Base-by-base conservation (phyloP, 2,113 vertebrate genomes). In the Phylloscopus trochilus region DNA sequence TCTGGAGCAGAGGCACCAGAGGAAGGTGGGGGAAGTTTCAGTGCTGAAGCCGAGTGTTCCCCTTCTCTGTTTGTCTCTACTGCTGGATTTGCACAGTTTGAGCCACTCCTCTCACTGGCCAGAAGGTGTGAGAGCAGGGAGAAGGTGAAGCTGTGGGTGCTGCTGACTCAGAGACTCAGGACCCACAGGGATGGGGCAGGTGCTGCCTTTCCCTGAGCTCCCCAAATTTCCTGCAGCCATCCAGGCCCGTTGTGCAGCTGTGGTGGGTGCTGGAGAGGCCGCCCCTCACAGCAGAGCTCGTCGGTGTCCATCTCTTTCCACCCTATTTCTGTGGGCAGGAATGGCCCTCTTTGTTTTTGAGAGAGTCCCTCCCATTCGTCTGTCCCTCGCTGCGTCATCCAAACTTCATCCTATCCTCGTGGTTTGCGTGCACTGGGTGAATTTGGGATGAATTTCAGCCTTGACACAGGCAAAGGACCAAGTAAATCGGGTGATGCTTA, bases 211-310 rank as follows among this genome's bases (percentile, higher is more conserved):
- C 16, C 59, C 51, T 35, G 30, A 78, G 64, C 37, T 70, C 37
- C 60, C 69, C 11, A 6, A 33, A 16, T 39, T 21, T 47, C 31
- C 79, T 63, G 60, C 9, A 30, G 51, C 37, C 6, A 1, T 4
- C 20, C 35, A 4, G 83, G 31, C 33, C 10, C 5, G 2, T 5
- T 1, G 3, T 27, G 39, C 66, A 16, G 62, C 60, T 2, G 1
- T 24, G 56, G 30, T 12, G 30, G 16, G 14, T 2, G 1, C 78
- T 47, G 2, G 1, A 22, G 75, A 7, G 27, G 27, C n/a, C 4
- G 1, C 31, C 19, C 2, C 0, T 70, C 30, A 1, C 26, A 3
- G 37, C 3, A 52, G 30, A 74, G 51, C 63, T 74, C 2, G 0
- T 31, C 23, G 51, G 16, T 12, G 6, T 30, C 53, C 0, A 0